Evolutionary conservation across 2,888 invertebrate species (phyloP).

Genomic region (Spisula solida): DNA sequence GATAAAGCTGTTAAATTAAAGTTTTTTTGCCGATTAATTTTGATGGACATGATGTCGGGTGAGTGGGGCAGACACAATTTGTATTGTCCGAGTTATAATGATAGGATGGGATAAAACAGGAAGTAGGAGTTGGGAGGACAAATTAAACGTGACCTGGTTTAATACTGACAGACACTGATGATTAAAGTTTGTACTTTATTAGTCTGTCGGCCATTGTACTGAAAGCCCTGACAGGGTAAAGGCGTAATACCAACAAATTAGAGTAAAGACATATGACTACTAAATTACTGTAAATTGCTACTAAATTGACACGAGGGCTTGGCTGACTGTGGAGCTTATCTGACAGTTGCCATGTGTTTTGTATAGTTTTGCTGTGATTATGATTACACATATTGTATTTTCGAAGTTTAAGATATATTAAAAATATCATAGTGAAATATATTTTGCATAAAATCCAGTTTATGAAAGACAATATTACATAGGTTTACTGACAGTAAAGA

Average conservation of each 20-base stretch:
- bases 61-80: conserved; percentile 2
- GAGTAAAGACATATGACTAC: background rate
- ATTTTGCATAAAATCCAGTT: too few species aligned
- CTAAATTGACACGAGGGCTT: background rate
- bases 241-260: conserved; percentile 16
- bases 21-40: conserved; percentile 12
- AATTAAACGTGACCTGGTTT: conserved; percentile 11
- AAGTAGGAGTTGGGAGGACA: background rate
- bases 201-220: background rate
- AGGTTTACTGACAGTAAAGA: too few species aligned
- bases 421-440: too few species aligned
- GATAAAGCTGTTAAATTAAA: conserved; percentile 11
- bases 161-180: background rate
- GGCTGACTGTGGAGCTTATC: background rate
- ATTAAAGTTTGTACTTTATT: conserved; percentile 15
- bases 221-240: background rate
- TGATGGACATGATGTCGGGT: conserved; percentile 20
- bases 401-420: too few species aligned
- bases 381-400: too few species aligned
- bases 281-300: conserved; percentile 1
- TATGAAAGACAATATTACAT: too few species aligned
- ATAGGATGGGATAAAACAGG: conserved; percentile 20
- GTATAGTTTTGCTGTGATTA: too few species aligned
- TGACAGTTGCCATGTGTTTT: background rate
- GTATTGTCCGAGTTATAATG: conserved; percentile 17